Base-by-base conservation (phyloP, 2,888 invertebrate genomes). In the Perdita meconis region DNA sequence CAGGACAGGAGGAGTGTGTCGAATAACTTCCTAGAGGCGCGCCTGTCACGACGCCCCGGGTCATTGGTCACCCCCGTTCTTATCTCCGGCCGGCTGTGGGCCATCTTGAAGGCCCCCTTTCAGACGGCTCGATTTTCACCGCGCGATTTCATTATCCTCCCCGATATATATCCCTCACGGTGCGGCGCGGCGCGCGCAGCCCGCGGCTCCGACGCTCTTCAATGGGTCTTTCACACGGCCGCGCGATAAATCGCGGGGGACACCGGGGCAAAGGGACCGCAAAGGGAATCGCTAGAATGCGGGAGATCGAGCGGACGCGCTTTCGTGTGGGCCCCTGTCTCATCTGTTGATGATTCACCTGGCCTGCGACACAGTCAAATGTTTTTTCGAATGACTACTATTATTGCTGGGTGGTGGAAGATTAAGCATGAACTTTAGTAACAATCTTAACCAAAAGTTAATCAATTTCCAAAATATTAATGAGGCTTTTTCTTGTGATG, bases 1-100 rank as follows among this genome's bases (percentile, higher is more conserved):
- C 59, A 56, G 70, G 69, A 78, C 70, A 64, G 75, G n/a, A 75
- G 69, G 74, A 81, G 87, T 87, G 82, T 86, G 81, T 85, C 87
- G 87, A 89, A 87, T 86, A 88, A 90, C 90, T 91, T 91, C 90
- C 90, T 89, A 89, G 89, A 91, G 91, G 90, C 89, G 90, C 89
- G 90, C 88, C 89, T 89, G 90, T 91, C 91, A 91, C 91, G 91
- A 91, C 82, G 88, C 88, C 88, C 77, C 82, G 86, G 90, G 90
- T 90, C 90, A 91, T 91, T 89, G 90, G 90, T 90, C 89, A 89
- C 87, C 88, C 73, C 50, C 68, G 81, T 71, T 85, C 87, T 89
- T 90, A 90, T 91, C 89, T 87, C 65, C 38, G 64, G 79, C 82
- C 84, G 85, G 85, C 87, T 82, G 73, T 84, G 87, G 86, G 81